Evolutionary conservation across 2,113 vertebrate species (phyloP).

Genomic region (Ictidomys tridecemlineatus): DNA sequence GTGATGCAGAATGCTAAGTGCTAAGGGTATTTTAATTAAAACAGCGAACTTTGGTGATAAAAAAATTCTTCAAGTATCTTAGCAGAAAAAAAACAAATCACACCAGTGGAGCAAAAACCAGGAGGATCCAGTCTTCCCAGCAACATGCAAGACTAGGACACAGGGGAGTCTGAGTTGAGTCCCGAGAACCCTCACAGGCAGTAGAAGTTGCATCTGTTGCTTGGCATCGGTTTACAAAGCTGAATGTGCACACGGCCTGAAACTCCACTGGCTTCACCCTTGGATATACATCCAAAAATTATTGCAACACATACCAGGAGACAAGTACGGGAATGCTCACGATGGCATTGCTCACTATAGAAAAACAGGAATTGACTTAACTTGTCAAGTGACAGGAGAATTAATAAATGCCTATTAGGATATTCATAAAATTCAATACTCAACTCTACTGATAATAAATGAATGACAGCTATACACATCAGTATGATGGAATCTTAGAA

Average conservation of each 20-base stretch:
- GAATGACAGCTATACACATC: not conserved
- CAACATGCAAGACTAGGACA: not conserved
- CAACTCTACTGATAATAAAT: not conserved
- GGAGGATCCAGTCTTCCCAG: not conserved
- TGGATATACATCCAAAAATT: not conserved
- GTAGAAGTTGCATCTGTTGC: too few relatives aligned
- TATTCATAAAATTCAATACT: not conserved
- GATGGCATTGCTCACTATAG: not conserved
- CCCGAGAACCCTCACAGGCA: too few relatives aligned
- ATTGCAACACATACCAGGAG: not conserved
- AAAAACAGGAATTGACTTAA: not conserved
- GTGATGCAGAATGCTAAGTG: not conserved
- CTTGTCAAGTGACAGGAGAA: not conserved
- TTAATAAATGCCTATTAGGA: too few relatives aligned
- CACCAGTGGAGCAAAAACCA: not conserved
- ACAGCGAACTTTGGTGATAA: not conserved
- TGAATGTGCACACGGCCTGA: not conserved
- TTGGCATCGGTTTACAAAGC: not conserved
- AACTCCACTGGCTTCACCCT: not conserved
- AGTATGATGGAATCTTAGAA: not conserved
- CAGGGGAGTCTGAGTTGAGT: fast-evolving
- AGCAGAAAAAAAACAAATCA: not conserved
- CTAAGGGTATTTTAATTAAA: not conserved
- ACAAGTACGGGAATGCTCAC: not conserved
- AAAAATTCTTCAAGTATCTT: not conserved